Base-by-base conservation (phyloP, 2,888 invertebrate genomes). In the Didymodactylos carnosus region DNA sequence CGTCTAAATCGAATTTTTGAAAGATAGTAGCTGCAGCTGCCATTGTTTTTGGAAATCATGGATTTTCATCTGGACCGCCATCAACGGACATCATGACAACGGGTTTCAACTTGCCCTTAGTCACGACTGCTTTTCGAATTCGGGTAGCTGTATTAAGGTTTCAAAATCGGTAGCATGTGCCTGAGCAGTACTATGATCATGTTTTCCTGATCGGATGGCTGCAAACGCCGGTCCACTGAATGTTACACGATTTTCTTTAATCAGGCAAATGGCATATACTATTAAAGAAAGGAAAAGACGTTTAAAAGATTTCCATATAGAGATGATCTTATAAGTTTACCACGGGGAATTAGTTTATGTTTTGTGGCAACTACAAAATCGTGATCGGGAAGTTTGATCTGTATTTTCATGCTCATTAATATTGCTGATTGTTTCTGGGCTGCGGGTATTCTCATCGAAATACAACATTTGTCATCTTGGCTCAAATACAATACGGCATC, bases 31-130 rank as follows among this genome's bases (percentile, higher is more conserved):
- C 69, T n/a, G 76, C 75, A 14, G 75, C 72, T 27, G 25, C 23
- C n/a, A 79, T 39, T 27, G 75, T 69, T 73, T 79, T 76, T 27
- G 74, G 76, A 69, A 71, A 77, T 53, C 78, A 49, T 19, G 78
- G 78, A 74, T 78, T 79, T 71, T 79, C 77, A 73, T 78, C 77
- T 0, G 78, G 78, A 3, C 78, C 78, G 77, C 78, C 79, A 76
- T 80, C 80, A 8, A 76, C 76, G 3, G 78, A 77, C 40, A 81
- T 73, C n/a, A 82, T 79, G 49, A 49, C 43, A 75, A 43, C 43
- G 16, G 43, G 43, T 43, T 43, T 43, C n/a, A 43, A 2, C 5
- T 19, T 19, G 19, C 43, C 43, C 16, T 43, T n/a, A 3, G 16
- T 16, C n/a, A 43, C 6, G n/a, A n/a, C 43, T 19, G n/a, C 43